phyloP scores from a whole-genome alignment of 2,113 vertebrate genomes.

The Catagonus wagneri region DNA sequence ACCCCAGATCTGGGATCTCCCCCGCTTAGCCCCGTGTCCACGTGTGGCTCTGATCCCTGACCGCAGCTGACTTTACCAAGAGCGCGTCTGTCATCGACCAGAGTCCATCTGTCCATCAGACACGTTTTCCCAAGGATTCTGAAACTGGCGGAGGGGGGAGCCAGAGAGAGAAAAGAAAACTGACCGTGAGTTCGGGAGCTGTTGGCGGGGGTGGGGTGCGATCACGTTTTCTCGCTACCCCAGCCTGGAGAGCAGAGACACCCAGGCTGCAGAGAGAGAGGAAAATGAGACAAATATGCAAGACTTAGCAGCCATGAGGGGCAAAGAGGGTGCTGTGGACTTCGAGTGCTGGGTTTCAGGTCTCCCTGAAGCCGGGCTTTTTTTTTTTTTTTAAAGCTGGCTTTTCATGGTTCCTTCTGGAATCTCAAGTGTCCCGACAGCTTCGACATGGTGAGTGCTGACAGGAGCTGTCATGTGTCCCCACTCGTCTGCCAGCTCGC shows the following conservation, averaged over 20 bases:
- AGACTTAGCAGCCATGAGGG: not conserved
- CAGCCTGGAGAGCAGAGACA: not conserved
- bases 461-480: not conserved
- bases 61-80: not conserved
- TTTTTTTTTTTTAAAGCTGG: not conserved
- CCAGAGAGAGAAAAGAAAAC: not conserved
- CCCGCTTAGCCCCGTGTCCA: not conserved
- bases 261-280: not conserved
- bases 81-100: not conserved
- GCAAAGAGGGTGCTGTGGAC: not conserved
- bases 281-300: not conserved
- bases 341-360: not conserved
- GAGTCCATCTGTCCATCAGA: too few species aligned
- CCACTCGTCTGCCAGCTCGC: not conserved
- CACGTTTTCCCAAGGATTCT: not conserved
- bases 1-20: not conserved
- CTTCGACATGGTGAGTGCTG: not conserved
- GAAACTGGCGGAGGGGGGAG: not conserved
- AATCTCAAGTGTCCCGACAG: not conserved
- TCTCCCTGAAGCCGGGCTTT: not conserved
- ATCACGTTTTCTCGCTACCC: not conserved
- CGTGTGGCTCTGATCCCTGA: not conserved
- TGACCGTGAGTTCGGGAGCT: not conserved
- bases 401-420: not conserved
- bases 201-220: too few species aligned